Evolutionary conservation across 2,888 invertebrate genomes (phyloP).

Genomic region (Agriopis aurantiaria): DNA sequence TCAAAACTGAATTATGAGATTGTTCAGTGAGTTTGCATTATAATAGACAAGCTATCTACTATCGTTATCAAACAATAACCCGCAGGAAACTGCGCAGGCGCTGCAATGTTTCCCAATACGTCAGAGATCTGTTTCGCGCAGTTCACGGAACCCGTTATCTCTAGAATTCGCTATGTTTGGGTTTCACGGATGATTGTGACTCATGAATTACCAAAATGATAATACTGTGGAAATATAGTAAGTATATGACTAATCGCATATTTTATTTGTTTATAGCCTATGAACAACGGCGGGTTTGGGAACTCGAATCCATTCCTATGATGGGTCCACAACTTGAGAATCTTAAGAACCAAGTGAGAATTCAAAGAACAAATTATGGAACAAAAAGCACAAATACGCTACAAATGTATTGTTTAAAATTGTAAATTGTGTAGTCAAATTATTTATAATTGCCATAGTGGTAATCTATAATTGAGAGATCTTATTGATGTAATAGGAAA

Average conservation of each 20-base stretch:
- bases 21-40: not conserved
- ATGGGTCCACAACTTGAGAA: slow-evolving; percentile 52
- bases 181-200: slow-evolving; percentile 30
- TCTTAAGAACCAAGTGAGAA: slow-evolving; percentile 61
- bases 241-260: slow-evolving; percentile 24
- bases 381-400: slow-evolving; percentile 81
- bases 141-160: slow-evolving; percentile 58
- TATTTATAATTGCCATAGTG: slow-evolving; percentile 69
- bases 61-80: slow-evolving; percentile 39
- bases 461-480: slow-evolving; percentile 44
- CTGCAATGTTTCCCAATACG: slow-evolving; percentile 45
- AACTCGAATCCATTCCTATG: slow-evolving; percentile 83
- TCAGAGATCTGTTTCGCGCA: slow-evolving; percentile 44
- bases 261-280: slow-evolving; percentile 62
- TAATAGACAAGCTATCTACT: slow-evolving; percentile 3
- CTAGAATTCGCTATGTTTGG: slow-evolving; percentile 38
- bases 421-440: slow-evolving; percentile 61
- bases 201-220: slow-evolving; percentile 39
- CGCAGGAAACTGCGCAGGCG: slow-evolving; percentile 54
- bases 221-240: slow-evolving; percentile 26
- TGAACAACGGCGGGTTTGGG: slow-evolving; percentile 73
- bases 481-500: slow-evolving; percentile 16
- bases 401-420: slow-evolving; percentile 68
- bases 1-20: not conserved
- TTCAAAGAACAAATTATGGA: slow-evolving; percentile 71